These are phyloP conservation scores for Euthynnus affinis DNA, from an alignment of 2,797 vertebrate genomes.

Conservation along the genomic window DNA sequence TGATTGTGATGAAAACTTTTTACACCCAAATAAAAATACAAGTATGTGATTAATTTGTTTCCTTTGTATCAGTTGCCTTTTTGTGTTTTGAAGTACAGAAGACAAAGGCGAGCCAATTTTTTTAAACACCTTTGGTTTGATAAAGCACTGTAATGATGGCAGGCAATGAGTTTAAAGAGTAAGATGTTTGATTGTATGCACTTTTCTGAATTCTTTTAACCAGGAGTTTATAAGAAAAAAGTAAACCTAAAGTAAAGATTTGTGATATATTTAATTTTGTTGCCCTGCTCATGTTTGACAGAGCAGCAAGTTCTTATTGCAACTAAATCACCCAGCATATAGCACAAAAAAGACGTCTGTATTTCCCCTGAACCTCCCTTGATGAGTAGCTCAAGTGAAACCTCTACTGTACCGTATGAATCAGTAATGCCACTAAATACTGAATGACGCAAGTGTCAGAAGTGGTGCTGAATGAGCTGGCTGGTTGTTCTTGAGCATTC, in stretches of 20 bases:
- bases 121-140: neutral
- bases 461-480: slow-evolving; percentile 76
- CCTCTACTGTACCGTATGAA: slow-evolving; percentile 75
- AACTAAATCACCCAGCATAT: slow-evolving; percentile 24
- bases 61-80: neutral
- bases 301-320: neutral
- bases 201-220: neutral
- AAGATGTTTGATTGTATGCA: neutral
- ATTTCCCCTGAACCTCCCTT: slow-evolving; percentile 57
- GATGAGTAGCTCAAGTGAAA: slow-evolving; percentile 65
- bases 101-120: too few relatives aligned
- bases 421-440: slow-evolving; percentile 80
- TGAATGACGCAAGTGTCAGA: slow-evolving; percentile 81
- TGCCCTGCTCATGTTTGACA: neutral
- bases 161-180: neutral
- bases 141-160: neutral
- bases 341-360: slow-evolving; percentile 45
- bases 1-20: neutral
- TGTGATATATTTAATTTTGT: neutral
- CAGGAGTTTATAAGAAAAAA: neutral
- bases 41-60: neutral
- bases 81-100: neutral
- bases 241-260: neutral
- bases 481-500: slow-evolving; percentile 71
- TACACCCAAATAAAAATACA: slow-evolving; percentile 10